Conservation (phyloP, 2,888 invertebrate genomes). For the Autographa pulchrina region DNA sequence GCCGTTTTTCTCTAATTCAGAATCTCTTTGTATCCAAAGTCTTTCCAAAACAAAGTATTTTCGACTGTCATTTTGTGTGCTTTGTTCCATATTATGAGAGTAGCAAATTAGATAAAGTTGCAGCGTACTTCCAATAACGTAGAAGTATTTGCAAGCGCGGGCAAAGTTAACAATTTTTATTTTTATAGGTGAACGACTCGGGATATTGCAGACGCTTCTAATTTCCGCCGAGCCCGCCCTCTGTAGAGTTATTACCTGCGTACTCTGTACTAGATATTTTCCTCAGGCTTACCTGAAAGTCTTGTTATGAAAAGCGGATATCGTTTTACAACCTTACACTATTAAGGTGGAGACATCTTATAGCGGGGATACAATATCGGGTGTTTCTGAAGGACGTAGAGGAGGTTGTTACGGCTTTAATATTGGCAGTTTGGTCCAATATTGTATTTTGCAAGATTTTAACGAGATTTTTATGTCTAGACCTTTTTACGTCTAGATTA, state of each 20-base stretch:
- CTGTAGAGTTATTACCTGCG: slow-evolving; percentile 71
- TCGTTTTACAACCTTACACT: slow-evolving; percentile 51
- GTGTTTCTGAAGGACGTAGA: background rate
- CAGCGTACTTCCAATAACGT: slow-evolving; percentile 49
- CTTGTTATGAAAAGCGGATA: slow-evolving; percentile 60
- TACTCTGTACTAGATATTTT: slow-evolving; percentile 73
- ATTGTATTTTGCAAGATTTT: background rate
- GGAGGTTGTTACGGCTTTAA: background rate
- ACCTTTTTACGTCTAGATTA: too few species aligned
- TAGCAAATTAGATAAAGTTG: slow-evolving; percentile 45
- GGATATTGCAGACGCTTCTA: slow-evolving; percentile 78
- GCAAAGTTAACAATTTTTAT: slow-evolving; percentile 71
- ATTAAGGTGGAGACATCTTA: slow-evolving; percentile 34
- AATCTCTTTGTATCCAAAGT: too few species aligned
- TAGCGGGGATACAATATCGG: slow-evolving; percentile 6
- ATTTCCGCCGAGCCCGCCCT: slow-evolving; percentile 72
- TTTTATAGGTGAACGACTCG: slow-evolving; percentile 72
- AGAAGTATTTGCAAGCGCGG: slow-evolving; percentile 52
- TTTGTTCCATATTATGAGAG: background rate
- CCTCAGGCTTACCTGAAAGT: slow-evolving; percentile 54
- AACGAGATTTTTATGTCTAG: too few species aligned
- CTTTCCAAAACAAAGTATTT: too few species aligned
- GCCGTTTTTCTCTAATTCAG: too few species aligned
- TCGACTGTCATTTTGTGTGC: too few species aligned
- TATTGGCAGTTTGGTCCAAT: background rate